Base-by-base conservation (phyloP, 1,140 invertebrate species). In the Manduca sexta region DNA sequence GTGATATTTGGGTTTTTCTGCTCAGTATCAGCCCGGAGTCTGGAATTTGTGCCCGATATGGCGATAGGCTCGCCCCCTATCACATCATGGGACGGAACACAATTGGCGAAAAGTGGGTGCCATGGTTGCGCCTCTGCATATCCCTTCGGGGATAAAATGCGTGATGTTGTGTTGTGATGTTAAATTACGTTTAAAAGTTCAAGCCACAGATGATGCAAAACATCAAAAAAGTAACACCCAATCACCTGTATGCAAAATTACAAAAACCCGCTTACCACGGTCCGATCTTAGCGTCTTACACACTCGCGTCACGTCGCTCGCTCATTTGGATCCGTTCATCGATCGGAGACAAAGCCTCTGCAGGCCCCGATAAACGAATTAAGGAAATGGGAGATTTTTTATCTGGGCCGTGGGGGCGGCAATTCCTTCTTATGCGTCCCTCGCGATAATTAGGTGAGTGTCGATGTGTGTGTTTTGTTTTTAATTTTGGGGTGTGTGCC, bases 341-440 rank as follows among this genome's bases (percentile, higher is more conserved):
- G 81, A 84, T 84, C 81, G 78, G 70, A 82, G 81, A 84, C 81
- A 84, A 84, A 82, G 81, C 78, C 72, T 72, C 69, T 64, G 52
- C 73, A 67, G 64, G 68, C 67, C 69, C 78, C 81, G 78, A 84
- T 82, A 84, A 84, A 84, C 81, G 78, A 84, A 84, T 84, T 84
- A 84, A 80, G 81, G 81, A 84, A 82, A 82, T 80, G 78, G 78
- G 76, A 84, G 81, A 84, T 82, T 84, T 84, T 84, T 84, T 84
- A 82, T 84, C 81, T 77, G 77, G 71, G 65, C 66, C 64, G 71
- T 52, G 58, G 66, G 64, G 58, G 79, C 76, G 80, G 76, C 80
- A 80, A 84, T 84, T 81, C 80, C 81, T 81, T 84, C 80, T 84
- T 84, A 81, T 80, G 80, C 80, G 77, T 74, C 80, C 52, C 65